phyloP scores from a whole-genome alignment of 1,140 invertebrate genomes.

The Nomia melanderi region DNA sequence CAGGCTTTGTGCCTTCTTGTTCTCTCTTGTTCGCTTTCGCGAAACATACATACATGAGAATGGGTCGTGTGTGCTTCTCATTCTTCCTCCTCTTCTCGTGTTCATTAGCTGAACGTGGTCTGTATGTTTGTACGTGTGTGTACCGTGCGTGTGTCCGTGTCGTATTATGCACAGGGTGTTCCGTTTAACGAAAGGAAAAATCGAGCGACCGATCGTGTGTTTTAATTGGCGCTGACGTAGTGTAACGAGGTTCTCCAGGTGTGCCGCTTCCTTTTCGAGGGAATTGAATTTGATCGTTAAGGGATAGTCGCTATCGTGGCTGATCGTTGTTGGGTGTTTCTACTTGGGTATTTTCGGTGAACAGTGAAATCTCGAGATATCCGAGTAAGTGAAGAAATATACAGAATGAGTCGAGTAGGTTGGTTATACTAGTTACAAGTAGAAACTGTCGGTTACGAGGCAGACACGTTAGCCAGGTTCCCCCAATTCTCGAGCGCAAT shows the following conservation, averaged over 20 bases:
- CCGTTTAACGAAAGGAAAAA: not conserved
- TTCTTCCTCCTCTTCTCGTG: constrained; percentile 1
- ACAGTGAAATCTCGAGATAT: too few species aligned
- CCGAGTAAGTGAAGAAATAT: too few species aligned
- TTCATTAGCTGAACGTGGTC: not conserved
- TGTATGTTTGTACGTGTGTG: too few species aligned
- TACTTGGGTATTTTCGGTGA: not conserved
- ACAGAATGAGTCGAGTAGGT: too few species aligned
- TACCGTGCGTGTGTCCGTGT: not conserved
- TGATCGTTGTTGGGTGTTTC: not conserved
- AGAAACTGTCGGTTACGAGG: too few species aligned
- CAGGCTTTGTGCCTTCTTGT: constrained; percentile 58
- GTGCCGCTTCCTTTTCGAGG: not conserved
- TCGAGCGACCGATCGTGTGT: too few species aligned
- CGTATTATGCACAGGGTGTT: not conserved
- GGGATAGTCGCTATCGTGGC: too few species aligned
- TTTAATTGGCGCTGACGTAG: too few species aligned
- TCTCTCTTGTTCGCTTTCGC: constrained; percentile 53
- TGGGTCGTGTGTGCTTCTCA: constrained; percentile 44
- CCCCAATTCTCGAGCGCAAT: not conserved
- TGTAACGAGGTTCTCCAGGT: too few species aligned
- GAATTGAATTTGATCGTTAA: not conserved
- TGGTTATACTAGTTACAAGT: too few species aligned
- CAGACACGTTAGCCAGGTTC: too few species aligned
- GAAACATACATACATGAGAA: constrained; percentile 50